Evolutionary conservation across 2,888 invertebrate genomes (phyloP).

Genomic region (Drosophila robusta): DNA sequence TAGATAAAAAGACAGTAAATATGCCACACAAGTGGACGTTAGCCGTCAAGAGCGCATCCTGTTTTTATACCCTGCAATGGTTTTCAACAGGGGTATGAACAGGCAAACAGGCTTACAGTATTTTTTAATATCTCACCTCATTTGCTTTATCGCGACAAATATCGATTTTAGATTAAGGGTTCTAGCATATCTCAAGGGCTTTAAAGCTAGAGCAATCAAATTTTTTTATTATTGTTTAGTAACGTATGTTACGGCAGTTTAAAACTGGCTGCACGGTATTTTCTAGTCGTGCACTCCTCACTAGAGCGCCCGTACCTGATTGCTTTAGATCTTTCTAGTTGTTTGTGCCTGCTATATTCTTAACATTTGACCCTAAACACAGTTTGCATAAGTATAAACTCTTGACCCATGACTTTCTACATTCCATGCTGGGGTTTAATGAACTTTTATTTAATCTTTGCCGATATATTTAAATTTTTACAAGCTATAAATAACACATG

Average conservation of each 20-base stretch:
- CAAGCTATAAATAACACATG: slow-evolving; percentile 1
- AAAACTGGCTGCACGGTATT: too few species aligned
- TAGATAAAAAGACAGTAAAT: slow-evolving; percentile 1
- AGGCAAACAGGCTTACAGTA: too few species aligned
- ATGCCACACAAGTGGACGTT: neutral
- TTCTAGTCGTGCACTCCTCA: too few species aligned
- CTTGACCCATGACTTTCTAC: slow-evolving; percentile 34
- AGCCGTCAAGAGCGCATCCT: neutral
- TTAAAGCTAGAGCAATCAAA: too few species aligned
- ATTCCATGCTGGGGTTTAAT: slow-evolving; percentile 42
- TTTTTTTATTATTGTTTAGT: too few species aligned
- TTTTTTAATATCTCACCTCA: too few species aligned
- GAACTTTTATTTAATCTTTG: slow-evolving; percentile 46
- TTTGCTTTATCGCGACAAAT: too few species aligned
- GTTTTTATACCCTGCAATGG: too few species aligned
- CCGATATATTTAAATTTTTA: neutral
- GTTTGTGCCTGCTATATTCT: neutral
- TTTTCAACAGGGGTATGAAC: too few species aligned
- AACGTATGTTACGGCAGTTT: too few species aligned
- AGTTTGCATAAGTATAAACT: slow-evolving; percentile 26
- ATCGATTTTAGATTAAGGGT: too few species aligned
- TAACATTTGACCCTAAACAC: slow-evolving; percentile 6
- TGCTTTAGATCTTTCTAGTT: neutral
- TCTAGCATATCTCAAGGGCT: too few species aligned
- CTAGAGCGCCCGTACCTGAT: neutral